phyloP scores from a whole-genome alignment of 2,888 invertebrate species.

The Elgonia sp. region DNA sequence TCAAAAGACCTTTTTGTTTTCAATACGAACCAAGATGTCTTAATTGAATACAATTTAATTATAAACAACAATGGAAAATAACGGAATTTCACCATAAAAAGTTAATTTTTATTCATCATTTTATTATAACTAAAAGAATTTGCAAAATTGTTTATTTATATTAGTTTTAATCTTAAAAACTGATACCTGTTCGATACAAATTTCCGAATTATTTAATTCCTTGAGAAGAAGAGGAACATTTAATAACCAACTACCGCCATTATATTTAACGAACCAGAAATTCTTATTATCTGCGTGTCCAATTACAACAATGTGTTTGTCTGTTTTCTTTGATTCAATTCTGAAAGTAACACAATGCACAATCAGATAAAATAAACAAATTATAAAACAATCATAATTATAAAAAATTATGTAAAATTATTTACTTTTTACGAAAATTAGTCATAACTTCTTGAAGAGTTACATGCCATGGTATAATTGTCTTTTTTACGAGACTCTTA shows the following conservation, averaged over 20 bases:
- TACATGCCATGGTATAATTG: constrained; percentile 80
- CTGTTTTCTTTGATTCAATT: constrained; percentile 8
- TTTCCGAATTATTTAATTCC: constrained; percentile 29
- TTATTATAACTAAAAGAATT: too few species aligned
- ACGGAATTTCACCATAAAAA: too few species aligned
- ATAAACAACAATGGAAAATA: too few species aligned
- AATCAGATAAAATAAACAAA: neutral
- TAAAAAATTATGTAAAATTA: neutral
- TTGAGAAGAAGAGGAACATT: constrained; percentile 48
- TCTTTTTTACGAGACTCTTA: constrained; percentile 79
- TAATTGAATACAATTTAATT: too few species aligned
- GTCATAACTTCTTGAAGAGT: constrained; percentile 77
- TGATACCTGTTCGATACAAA: constrained; percentile 51
- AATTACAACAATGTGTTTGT: constrained; percentile 25
- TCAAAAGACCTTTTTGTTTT: too few species aligned
- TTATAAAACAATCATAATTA: neutral
- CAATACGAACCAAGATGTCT: too few species aligned
- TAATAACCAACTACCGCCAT: constrained; percentile 51
- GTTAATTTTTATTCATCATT: too few species aligned
- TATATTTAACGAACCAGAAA: constrained; percentile 63
- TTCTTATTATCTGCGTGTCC: constrained; percentile 50
- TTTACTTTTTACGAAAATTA: constrained; percentile 75
- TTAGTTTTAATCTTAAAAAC: neutral
- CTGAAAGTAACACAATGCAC: neutral
- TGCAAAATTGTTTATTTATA: neutral